These are phyloP conservation scores for Callithrix jacchus DNA, from an alignment of 2,113 vertebrate genomes.

Conservation along the genomic window DNA sequence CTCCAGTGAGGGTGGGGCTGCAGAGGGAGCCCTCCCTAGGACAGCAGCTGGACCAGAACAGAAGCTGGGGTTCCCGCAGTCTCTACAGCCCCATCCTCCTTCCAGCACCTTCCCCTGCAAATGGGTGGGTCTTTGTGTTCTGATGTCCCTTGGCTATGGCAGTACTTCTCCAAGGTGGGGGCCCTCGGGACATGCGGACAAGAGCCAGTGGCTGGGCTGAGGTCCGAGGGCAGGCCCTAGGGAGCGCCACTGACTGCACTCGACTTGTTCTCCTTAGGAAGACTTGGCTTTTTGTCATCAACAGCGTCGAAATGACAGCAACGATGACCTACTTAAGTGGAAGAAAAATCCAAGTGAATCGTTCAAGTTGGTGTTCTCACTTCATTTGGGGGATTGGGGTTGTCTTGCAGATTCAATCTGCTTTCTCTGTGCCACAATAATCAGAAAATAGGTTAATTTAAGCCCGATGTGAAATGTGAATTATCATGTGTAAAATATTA, in stretches of 20 bases:
- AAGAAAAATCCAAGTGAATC: background rate
- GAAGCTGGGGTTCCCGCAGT: background rate
- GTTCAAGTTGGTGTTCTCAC: background rate
- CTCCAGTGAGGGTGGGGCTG: background rate
- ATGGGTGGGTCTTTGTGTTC: background rate
- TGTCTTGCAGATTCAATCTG: background rate
- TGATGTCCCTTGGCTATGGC: background rate
- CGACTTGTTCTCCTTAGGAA: background rate
- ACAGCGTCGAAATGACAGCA: background rate
- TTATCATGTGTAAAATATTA: background rate
- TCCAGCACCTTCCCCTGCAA: background rate
- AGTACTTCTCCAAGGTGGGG: background rate
- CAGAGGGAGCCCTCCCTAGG: background rate
- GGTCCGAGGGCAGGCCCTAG: too few relatives aligned
- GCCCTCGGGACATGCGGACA: background rate
- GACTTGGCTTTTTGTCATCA: background rate
- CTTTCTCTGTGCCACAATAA: background rate
- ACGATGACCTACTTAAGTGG: conserved; percentile 53
- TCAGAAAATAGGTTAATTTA: conserved; percentile 47
- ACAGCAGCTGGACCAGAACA: background rate
- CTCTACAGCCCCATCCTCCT: background rate
- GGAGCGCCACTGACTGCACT: too few relatives aligned
- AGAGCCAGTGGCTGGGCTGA: background rate
- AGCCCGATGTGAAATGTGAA: background rate
- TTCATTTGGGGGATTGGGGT: background rate